Base-by-base conservation (phyloP, 2,797 vertebrate genomes). In the Hylomyscus alleni region DNA sequence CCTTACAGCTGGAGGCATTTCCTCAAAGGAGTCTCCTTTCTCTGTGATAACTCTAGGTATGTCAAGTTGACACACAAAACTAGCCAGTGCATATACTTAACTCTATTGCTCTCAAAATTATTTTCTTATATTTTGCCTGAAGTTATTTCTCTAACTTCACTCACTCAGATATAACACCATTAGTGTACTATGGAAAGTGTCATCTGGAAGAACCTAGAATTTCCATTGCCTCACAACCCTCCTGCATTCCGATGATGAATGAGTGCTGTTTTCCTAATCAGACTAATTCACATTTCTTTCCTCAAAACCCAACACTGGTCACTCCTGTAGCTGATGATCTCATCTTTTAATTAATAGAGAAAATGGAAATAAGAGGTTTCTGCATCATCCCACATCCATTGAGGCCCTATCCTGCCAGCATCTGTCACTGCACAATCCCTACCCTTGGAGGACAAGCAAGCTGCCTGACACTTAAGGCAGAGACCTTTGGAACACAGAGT, bases 291-390 rank as follows among this genome's bases (percentile, higher is more conserved):
- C 40, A 91, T 5, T 0, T 91, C 58, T 83, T 15, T 80, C 22
- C 44, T 95, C 76, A 84, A 86, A 95, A 60, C 26, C 84, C 44
- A 90, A 89, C 31, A 69, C 44, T 50, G 24, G 40, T 83, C 89
- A 89, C 73, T 85, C 65, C 13, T 56, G 47, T 90, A 77, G 50
- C 31, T 76, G 56, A 95, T 89, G 85, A 91, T 78, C 24, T 89
- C 85, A 87, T 56, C 56, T 95, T 94, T 92, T 96, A 95, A 96
- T 90, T 93, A 86, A 75, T 22, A 80, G 89, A 95, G 31, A 87
- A 96, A 92, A 91, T 56, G 29, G 24, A 96, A 84, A 95, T 17
- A 60, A 3, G 90, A 77, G 15, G 83, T 90, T 76, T 37, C 44
- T 89, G 10, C 54, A 56, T 37, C 19, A 44, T 82, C 22, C 31